Evolutionary conservation across 2,797 vertebrate genomes (phyloP).

Genomic region (Salmo trutta): DNA sequence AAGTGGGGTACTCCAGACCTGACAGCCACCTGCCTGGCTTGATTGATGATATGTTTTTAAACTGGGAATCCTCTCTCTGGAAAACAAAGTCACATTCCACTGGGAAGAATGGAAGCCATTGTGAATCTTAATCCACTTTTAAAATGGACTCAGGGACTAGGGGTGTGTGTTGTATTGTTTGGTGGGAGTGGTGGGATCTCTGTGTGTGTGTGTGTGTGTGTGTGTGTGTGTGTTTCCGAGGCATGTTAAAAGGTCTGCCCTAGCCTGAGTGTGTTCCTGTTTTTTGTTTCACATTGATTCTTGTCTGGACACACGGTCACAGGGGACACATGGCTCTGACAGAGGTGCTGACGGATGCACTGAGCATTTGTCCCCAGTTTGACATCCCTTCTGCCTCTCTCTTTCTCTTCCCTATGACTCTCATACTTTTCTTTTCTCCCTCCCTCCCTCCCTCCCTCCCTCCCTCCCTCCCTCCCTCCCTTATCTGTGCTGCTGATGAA

Average conservation of each 20-base stretch:
- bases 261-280: constrained; percentile 41
- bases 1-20: constrained; percentile 63
- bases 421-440: constrained; percentile 20
- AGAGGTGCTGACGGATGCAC: constrained; percentile 32
- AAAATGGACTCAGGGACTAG: constrained; percentile 12
- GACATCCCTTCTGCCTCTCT: constrained; percentile 5
- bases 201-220: constrained; percentile 27
- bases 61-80: constrained; percentile 32
- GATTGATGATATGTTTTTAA: constrained; percentile 82
- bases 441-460: constrained; percentile 12
- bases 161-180: constrained; percentile 30
- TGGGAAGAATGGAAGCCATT: constrained; percentile 71
- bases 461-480: constrained; percentile 11
- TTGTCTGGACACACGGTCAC: constrained; percentile 32
- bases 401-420: neutral
- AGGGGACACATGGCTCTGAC: constrained; percentile 23
- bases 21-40: constrained; percentile 62
- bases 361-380: neutral
- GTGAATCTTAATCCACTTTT: constrained; percentile 69
- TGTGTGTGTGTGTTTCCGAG: constrained; percentile 27
- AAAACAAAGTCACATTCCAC: constrained; percentile 62
- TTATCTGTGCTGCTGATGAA: constrained; percentile 62
- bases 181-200: neutral
- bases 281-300: constrained; percentile 10
- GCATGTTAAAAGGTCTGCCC: constrained; percentile 48